Conservation (phyloP, 2,888 invertebrate species). For the Pristionchus entomophagus region DNA sequence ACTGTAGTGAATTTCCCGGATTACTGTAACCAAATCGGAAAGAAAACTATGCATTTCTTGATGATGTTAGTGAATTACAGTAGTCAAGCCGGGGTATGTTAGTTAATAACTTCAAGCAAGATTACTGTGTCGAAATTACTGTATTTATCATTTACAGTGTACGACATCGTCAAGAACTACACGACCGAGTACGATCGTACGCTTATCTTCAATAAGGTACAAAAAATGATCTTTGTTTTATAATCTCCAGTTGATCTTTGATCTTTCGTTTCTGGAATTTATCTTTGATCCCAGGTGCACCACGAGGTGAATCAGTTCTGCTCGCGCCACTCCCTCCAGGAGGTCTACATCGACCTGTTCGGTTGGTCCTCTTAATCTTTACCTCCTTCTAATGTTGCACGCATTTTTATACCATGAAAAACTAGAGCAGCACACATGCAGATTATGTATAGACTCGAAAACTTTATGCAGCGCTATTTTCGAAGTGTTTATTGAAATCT, state of each 20-base stretch:
- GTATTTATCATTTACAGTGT: constrained; percentile 80
- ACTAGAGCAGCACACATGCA: too few species aligned
- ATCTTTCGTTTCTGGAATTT: not conserved
- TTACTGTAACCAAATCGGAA: too few species aligned
- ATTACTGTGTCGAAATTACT: not conserved
- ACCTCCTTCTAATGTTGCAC: not conserved
- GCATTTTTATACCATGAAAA: not conserved
- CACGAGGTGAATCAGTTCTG: constrained; percentile 94
- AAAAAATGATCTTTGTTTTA: too few species aligned
- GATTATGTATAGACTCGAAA: not conserved
- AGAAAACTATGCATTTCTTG: too few species aligned
- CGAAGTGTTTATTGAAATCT: not conserved
- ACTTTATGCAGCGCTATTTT: too few species aligned
- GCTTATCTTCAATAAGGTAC: constrained; percentile 87
- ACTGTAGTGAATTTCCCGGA: too few species aligned
- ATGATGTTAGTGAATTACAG: too few species aligned
- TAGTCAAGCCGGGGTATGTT: too few species aligned
- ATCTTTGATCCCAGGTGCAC: constrained; percentile 53
- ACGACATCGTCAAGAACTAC: constrained; percentile 89
- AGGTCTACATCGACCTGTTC: constrained; percentile 91
- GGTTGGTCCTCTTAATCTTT: constrained; percentile 77
- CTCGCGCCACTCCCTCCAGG: constrained; percentile 89
- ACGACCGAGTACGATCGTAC: constrained; percentile 92
- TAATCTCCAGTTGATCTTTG: not conserved
- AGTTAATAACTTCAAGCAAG: too few species aligned